Conservation (phyloP, 1,140 invertebrate species). For the Neodiprion virginianus region DNA sequence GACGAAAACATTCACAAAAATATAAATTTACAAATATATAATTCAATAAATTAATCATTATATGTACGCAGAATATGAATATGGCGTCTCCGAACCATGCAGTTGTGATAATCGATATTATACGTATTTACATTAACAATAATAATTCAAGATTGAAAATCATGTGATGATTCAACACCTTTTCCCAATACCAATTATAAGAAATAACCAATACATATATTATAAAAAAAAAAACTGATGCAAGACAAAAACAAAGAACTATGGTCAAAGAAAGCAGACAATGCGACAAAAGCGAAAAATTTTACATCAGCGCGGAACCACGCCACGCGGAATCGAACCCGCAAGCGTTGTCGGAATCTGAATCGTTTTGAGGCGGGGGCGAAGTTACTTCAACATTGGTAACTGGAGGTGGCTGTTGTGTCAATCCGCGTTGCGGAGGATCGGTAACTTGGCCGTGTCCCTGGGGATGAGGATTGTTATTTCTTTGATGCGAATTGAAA, state of each 20-base stretch:
- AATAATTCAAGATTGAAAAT: background rate
- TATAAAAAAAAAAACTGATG: background rate
- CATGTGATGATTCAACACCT: background rate
- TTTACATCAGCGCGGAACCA: constrained; percentile 52
- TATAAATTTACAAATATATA: too few relatives aligned
- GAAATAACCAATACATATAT: background rate
- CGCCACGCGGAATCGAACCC: constrained; percentile 80
- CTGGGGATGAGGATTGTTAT: constrained; percentile 44
- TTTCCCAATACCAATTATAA: background rate
- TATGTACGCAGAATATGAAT: too few relatives aligned
- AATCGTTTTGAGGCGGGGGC: constrained; percentile 64
- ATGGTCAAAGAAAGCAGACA: background rate
- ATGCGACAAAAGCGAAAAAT: background rate
- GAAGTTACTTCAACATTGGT: constrained; percentile 70
- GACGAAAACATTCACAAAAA: too few relatives aligned
- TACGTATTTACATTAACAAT: constrained; percentile 1
- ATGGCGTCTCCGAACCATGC: too few relatives aligned
- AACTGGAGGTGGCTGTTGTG: constrained; percentile 44
- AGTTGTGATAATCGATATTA: background rate
- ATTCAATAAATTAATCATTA: too few relatives aligned
- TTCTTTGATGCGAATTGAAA: constrained; percentile 34
- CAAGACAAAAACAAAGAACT: background rate
- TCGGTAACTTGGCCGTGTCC: constrained; percentile 41
- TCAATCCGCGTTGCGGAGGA: constrained; percentile 34
- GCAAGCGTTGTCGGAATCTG: constrained; percentile 82